Evolutionary conservation across 1,140 invertebrate genomes (phyloP), one percentile per base, ranked within the genome.

Genomic region (Melanaphis sacchari): DNA sequence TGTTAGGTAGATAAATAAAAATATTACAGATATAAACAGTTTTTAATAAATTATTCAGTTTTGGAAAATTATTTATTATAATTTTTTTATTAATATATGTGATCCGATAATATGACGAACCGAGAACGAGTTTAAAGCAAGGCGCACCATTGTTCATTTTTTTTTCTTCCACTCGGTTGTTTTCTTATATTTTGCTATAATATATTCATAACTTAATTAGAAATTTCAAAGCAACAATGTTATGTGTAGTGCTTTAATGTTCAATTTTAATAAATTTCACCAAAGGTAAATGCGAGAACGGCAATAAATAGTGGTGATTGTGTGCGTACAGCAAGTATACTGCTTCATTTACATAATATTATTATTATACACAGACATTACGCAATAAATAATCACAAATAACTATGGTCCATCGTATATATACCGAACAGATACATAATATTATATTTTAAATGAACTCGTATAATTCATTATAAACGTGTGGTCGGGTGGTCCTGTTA

Each of bases 261-360:
- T 82, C 76, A 82, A 82, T 38, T 82, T 82, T 82, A 38, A 82
- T 82, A 82, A 38, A 82, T 82, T 82, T 76, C 59, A n/a, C 59
- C 15, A 76, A 76, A 76, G 59, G 31, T 76, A 18, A 36, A 76
- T 1, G 59, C 4, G 59, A 15, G 36, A 15, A 76, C 9, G 59
- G n/a, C 31, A 31, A n/a, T 36, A 76, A 76, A 76, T 76, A n/a
- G 31, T 18, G 59, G 59, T n/a, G 31, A 26, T 31, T 26, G 59
- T n/a, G 59, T 21, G n/a, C 4, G 31, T 66, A 76, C 31, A 76
- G 31, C 11, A 5, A 15, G 15, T 76, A 76, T 21, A 22, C 36
- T 22, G 76, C 76, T 18, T 18, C 36, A 36, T 81, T 36, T 38
- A 81, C 36, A 81, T 36, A 81, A 76, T 76, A 76, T 6, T 81